Evolutionary conservation across 1,140 invertebrate species (phyloP), one percentile per base, ranked within the genome.

Genomic region (Plodia interpunctella): DNA sequence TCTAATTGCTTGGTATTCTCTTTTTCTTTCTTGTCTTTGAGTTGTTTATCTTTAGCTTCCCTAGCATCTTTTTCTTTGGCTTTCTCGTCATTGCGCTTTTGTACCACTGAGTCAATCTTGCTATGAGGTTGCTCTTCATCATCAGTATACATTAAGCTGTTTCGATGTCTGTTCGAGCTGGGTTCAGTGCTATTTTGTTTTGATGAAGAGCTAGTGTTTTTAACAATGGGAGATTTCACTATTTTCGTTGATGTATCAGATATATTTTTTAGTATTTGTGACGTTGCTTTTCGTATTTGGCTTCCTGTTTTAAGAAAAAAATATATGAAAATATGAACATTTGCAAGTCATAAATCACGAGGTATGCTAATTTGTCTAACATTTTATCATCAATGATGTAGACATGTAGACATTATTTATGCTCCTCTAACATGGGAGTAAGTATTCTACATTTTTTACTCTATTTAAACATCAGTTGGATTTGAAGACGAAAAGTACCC

Each of bases 31-130:
- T 44, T 55, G 28, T 66, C 52, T 61, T 13, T 57, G 5, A 15
- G 15, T 15, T 15, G 13, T 15, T 15, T 44, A 2, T 44, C 38
- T 15, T 44, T 44, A 10, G 38, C 57, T 54, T 57, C 18, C 57
- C 60, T 57, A 32, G 15, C 28, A 13, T 49, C 49, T 60, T 25
- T 74, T 18, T 65, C 59, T 50, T 74, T 74, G 19, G 58, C 60
- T 66, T 75, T 83, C 58, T 78, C 75, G 25, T 90, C 78, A 50
- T 83, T 81, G 65, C 91, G 91, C 57, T 84, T 83, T 58, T 91
- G 80, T 0, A 93, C 85, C 19, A 91, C 59, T 49, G 79, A 85
- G 66, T 92, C 90, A 62, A 91, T 91, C 78, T 90, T 91, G 38
- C 86, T 69, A 83, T 88, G 74, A 13, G 87, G 83, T 74, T 72